Evolutionary conservation across 2,113 vertebrate genomes (phyloP).

Genomic region (Ia io): DNA sequence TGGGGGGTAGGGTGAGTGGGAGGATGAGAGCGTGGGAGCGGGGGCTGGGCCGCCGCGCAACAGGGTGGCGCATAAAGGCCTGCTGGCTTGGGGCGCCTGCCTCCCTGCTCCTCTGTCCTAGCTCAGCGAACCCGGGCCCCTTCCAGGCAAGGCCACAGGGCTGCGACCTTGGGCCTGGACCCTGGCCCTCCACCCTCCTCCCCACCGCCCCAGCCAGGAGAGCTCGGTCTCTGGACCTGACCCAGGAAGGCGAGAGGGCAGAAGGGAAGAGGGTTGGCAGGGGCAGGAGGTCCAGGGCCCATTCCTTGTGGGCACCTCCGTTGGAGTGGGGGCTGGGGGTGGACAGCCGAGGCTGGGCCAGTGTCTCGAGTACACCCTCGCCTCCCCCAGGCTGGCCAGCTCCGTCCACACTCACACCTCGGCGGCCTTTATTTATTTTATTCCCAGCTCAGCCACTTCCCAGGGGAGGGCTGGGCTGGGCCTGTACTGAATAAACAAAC

Average conservation of each 20-base stretch:
- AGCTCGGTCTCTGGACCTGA: neutral
- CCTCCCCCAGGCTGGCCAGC: neutral
- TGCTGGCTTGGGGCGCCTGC: slow-evolving; percentile 58
- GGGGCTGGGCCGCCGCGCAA: neutral
- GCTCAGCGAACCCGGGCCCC: neutral
- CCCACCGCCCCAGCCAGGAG: neutral
- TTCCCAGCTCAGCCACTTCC: neutral
- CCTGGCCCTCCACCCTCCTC: neutral
- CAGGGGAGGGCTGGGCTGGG: slow-evolving; percentile 41
- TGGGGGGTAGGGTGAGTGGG: slow-evolving; percentile 19
- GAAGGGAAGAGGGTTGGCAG: neutral
- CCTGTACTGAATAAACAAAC: slow-evolving; percentile 67
- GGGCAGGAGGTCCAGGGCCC: neutral
- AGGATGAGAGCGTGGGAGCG: neutral
- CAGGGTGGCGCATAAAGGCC: slow-evolving; percentile 57
- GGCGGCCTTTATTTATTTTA: slow-evolving; percentile 70
- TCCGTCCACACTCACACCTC: neutral
- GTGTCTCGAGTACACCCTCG: fast-evolving
- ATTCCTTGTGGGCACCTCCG: fast-evolving
- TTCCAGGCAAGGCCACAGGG: neutral
- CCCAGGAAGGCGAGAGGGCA: neutral
- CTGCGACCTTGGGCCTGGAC: neutral
- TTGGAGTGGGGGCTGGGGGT: fast-evolving
- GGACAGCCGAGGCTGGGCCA: neutral
- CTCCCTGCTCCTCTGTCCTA: slow-evolving; percentile 61